Conservation (phyloP, 2,113 vertebrate genomes). For the Paedocypris sp. region DNA sequence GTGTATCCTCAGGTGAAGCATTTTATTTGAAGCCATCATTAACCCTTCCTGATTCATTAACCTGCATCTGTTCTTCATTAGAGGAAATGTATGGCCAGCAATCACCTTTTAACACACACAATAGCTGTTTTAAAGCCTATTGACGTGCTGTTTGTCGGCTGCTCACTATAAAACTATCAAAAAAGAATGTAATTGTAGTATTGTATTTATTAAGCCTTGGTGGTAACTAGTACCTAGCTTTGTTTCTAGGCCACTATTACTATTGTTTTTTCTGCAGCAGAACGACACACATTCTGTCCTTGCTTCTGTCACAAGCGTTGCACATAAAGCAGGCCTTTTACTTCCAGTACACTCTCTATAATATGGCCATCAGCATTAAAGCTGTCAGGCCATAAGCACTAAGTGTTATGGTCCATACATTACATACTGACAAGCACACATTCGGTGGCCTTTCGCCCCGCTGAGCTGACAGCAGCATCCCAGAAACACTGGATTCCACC, state of each 20-base stretch:
- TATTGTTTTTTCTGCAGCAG: too few relatives aligned
- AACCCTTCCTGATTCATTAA: slow-evolving; percentile 44
- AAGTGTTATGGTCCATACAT: slow-evolving; percentile 61
- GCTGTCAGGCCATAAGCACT: slow-evolving; percentile 59
- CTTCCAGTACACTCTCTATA: slow-evolving; percentile 56
- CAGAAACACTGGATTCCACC: background rate
- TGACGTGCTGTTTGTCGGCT: background rate
- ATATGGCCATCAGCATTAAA: slow-evolving; percentile 73
- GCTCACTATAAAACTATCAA: background rate
- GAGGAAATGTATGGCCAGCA: slow-evolving; percentile 8
- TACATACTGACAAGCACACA: slow-evolving; percentile 33
- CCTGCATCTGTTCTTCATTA: slow-evolving; percentile 54
- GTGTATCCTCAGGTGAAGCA: slow-evolving; percentile 29
- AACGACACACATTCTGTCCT: slow-evolving; percentile 30
- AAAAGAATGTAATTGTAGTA: background rate
- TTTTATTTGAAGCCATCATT: slow-evolving; percentile 43
- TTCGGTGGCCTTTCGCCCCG: background rate
- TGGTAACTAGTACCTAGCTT: too few relatives aligned
- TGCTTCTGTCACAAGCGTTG: slow-evolving; percentile 28
- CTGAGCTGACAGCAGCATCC: slow-evolving; percentile 1
- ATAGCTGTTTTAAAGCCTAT: background rate
- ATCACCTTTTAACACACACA: background rate
- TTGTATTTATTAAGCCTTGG: too few relatives aligned
- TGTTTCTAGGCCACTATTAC: too few relatives aligned
- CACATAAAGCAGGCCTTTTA: slow-evolving; percentile 39